These are phyloP conservation scores for Vidua chalybeata DNA, from an alignment of 2,113 vertebrate species.

Conservation along the genomic window DNA sequence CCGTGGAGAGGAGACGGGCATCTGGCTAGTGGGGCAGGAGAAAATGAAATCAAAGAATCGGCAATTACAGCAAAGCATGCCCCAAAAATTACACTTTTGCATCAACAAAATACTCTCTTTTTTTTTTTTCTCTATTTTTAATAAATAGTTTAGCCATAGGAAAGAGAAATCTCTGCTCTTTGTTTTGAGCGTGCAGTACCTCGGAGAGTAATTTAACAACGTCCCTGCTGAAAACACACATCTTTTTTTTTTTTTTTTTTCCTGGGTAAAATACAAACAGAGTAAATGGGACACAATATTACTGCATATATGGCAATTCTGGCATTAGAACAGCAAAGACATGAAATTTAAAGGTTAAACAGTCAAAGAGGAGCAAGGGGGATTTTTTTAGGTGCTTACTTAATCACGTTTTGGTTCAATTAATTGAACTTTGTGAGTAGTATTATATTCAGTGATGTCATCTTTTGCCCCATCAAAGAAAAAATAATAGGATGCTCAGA, in stretches of 20 bases:
- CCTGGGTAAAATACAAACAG: background rate
- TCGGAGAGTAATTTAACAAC: background rate
- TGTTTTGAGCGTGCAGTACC: background rate
- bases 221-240: background rate
- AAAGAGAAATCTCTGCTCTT: background rate
- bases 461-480: background rate
- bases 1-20: background rate
- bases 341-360: background rate
- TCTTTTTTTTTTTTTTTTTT: background rate
- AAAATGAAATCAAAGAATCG: background rate
- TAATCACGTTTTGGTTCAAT: slow-evolving; percentile 7
- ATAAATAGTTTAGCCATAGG: background rate
- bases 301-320: background rate
- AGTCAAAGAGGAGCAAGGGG: background rate
- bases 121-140: background rate
- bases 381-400: background rate
- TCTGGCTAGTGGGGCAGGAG: background rate
- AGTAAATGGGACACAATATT: slow-evolving; percentile 1
- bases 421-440: slow-evolving; percentile 43
- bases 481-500: background rate
- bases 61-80: background rate
- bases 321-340: background rate
- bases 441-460: background rate
- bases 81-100: background rate
- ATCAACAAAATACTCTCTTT: background rate